Evolutionary conservation across 2,888 invertebrate species (phyloP), one percentile per base, ranked within the genome.

Genomic region (Lysandra coridon): DNA sequence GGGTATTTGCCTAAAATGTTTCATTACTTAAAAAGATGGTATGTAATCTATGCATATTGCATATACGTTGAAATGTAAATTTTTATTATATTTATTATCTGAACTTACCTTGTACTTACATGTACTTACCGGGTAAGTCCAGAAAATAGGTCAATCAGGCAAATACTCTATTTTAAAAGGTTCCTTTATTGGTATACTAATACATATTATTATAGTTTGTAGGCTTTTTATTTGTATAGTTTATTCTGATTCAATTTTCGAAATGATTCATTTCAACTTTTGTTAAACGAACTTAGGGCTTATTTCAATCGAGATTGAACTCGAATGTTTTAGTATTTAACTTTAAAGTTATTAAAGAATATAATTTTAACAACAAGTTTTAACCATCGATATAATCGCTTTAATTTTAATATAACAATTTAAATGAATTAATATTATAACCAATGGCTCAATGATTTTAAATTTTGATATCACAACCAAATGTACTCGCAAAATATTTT

Each of bases 401-500:
- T 69, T 17, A 69, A 64, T 17, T 57, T 17, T 57, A 57, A 4
- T 53, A 14, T 12, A 69, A 69, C 69, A 69, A 69, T 69, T 33
- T 69, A 33, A 33, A 37, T 33, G 33, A 33, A 69, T 69, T 64
- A 69, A 33, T 33, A 69, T 33, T 14, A 5, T 37, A 69, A 17
- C 53, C 23, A 23, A 10, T 12, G 4, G 64, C 2, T 64, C 30
- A 64, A 64, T 33, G 14, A 69, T 69, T 69, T 37, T 69, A 14
- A 69, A 69, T 37, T 69, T 69, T 33, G 69, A 33, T 37, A 37
- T 37, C 69, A 69, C 69, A 69, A 69, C 69, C 69, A 37, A 69
- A 17, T 69, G 5, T 69, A 17, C 33, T 33, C 69, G 69, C 69
- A 76, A 57, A 57, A 76, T 37, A 76, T 53, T 5, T 53, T 49